Percentiles rank a stretch among this genome's conserved stretches.
phyloP scores from a whole-genome alignment of 2,113 vertebrate species.

The Mormyrus iriodes region DNA sequence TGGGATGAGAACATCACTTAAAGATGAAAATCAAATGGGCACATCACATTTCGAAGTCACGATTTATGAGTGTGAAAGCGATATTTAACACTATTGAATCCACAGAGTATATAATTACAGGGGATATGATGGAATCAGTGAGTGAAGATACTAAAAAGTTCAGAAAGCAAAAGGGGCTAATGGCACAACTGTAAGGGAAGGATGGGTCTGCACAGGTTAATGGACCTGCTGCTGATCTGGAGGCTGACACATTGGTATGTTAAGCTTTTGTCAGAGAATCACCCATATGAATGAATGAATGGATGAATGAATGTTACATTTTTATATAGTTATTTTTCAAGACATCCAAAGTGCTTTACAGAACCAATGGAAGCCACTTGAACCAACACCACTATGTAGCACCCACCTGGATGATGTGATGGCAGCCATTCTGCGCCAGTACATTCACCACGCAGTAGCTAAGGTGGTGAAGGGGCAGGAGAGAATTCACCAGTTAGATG shows the following conservation, averaged over 20 bases:
- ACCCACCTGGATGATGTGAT: not conserved
- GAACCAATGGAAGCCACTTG: not conserved
- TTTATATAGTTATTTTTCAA: not conserved
- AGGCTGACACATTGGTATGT: not conserved
- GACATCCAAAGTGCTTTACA: not conserved
- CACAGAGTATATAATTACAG: not conserved
- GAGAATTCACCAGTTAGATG: not conserved
- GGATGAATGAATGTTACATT: not conserved
- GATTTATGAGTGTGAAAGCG: not conserved
- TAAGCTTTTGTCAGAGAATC: not conserved
- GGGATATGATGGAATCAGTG: not conserved
- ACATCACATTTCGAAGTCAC: not conserved
- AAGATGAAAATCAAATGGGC: not conserved
- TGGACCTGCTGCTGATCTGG: not conserved
- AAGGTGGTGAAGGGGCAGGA: not conserved
- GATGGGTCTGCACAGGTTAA: not conserved
- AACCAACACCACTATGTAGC: not conserved
- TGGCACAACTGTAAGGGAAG: not conserved
- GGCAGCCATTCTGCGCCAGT: not conserved
- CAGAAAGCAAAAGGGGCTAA: not conserved
- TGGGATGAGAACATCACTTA: not conserved
- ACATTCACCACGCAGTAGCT: not conserved
- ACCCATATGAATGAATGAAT: not conserved
- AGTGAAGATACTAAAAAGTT: not conserved
- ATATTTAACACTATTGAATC: not conserved